Percentiles rank a stretch among this genome's conserved stretches.
phyloP scores from a whole-genome alignment of 2,113 vertebrate species.

The Lycaon pictus region DNA sequence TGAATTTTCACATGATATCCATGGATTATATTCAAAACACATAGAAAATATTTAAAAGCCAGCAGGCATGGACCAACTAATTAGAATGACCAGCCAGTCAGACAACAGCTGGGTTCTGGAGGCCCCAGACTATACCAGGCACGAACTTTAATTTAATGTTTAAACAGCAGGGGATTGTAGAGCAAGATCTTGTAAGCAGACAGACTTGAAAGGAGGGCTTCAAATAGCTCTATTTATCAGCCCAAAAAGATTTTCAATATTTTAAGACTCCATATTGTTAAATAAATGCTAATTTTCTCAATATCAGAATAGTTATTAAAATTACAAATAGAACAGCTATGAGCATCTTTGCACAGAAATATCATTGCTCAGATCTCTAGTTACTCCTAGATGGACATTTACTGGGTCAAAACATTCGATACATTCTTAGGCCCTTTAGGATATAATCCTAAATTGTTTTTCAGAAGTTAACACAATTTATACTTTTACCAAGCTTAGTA shows the following conservation, averaged over 20 bases:
- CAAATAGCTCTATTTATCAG: not conserved
- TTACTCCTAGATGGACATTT: not conserved
- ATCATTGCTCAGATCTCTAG: not conserved
- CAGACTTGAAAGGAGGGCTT: not conserved
- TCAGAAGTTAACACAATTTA: not conserved
- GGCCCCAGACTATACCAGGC: too few relatives aligned
- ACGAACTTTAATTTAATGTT: not conserved
- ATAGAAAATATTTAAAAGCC: not conserved
- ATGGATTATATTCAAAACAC: not conserved
- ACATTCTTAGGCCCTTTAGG: not conserved
- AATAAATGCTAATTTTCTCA: not conserved
- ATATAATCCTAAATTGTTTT: not conserved
- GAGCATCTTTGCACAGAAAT: not conserved
- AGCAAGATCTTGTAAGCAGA: not conserved
- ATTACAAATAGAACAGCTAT: not conserved
- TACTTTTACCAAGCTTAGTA: not conserved
- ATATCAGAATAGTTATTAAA: not conserved
- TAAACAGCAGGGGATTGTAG: not conserved
- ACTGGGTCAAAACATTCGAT: not conserved
- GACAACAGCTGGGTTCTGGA: not conserved
- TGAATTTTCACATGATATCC: not conserved
- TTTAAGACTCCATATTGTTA: not conserved
- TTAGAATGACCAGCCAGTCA: not conserved
- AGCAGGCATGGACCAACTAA: not conserved
- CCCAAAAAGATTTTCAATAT: not conserved